Conservation (phyloP, 1,140 invertebrate species). For the Drosophila neocordata region DNA sequence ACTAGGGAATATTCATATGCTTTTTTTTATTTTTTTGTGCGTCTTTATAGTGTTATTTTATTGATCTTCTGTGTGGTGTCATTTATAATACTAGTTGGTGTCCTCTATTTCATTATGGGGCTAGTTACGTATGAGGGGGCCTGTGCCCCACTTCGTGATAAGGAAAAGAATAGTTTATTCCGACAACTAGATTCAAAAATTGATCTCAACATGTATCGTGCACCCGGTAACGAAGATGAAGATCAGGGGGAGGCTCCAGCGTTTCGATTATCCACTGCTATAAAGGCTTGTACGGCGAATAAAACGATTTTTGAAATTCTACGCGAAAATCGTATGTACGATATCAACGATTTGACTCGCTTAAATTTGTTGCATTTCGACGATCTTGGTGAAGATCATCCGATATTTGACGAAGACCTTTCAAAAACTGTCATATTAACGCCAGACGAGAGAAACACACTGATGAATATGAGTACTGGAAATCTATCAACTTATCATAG, state of each 20-base stretch:
- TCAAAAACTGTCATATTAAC: slow-evolving; percentile 84
- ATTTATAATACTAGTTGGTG: slow-evolving; percentile 87
- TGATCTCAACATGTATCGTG: slow-evolving; percentile 83
- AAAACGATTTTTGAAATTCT: slow-evolving; percentile 88
- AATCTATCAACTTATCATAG: slow-evolving; percentile 81
- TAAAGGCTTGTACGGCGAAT: slow-evolving; percentile 88
- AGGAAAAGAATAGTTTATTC: slow-evolving; percentile 86
- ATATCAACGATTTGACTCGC: slow-evolving; percentile 51
- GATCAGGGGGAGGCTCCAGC: slow-evolving; percentile 10
- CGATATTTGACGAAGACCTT: slow-evolving; percentile 81
- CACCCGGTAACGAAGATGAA: neutral
- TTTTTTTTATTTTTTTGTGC: neutral
- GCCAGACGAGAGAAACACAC: slow-evolving; percentile 83
- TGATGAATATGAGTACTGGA: slow-evolving; percentile 85
- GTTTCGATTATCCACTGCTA: slow-evolving; percentile 73
- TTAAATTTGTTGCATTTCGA: slow-evolving; percentile 74
- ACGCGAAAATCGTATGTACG: slow-evolving; percentile 76
- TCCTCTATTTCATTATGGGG: slow-evolving; percentile 89
- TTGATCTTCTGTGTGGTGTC: slow-evolving; percentile 91
- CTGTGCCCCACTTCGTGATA: slow-evolving; percentile 90
- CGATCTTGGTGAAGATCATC: slow-evolving; percentile 52
- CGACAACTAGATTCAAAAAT: slow-evolving; percentile 85
- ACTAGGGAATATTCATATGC: neutral
- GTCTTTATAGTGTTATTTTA: slow-evolving; percentile 88
- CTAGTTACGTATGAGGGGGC: slow-evolving; percentile 87